phyloP scores from a whole-genome alignment of 2,113 vertebrate species.

The Phyllopteryx taeniolatus region DNA sequence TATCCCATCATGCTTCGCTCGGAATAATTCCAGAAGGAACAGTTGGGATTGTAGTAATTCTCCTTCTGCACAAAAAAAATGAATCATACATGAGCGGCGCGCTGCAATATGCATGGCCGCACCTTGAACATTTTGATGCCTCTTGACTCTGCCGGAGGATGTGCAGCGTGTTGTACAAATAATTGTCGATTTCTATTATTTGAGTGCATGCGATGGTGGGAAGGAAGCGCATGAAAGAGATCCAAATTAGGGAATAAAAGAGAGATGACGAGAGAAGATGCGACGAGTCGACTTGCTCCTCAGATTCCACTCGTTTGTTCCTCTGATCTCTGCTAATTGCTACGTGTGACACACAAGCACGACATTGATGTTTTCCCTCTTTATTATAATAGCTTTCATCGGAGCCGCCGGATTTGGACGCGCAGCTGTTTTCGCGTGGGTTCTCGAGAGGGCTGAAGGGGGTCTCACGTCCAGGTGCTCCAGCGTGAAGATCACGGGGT shows the following conservation, averaged over 20 bases:
- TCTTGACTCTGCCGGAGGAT: not conserved
- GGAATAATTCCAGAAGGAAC: constrained; percentile 99
- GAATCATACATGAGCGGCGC: constrained; percentile 30
- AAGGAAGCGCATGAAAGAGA: constrained; percentile 6
- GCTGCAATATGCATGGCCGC: constrained; percentile 29
- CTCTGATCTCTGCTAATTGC: constrained; percentile 5
- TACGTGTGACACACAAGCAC: not conserved
- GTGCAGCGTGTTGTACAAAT: not conserved
- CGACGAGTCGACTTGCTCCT: not conserved
- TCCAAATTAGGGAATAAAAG: constrained; percentile 4
- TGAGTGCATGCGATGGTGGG: not conserved
- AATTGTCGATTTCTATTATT: not conserved
- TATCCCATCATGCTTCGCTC: constrained; percentile 98
- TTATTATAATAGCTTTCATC: not conserved
- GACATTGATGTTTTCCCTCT: constrained; percentile 3
- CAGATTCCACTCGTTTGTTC: not conserved
- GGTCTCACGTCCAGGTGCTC: constrained; percentile 93
- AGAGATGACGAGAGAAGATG: not conserved
- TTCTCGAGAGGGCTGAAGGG: constrained; percentile 23
- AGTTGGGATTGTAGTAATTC: constrained; percentile 99
- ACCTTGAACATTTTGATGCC: constrained; percentile 23
- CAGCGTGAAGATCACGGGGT: constrained; percentile 93
- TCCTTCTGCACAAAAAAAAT: constrained; percentile 79
- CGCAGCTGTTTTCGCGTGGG: constrained; percentile 10
- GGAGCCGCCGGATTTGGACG: constrained; percentile 10